phyloP scores from a whole-genome alignment of 2,888 invertebrate genomes.

The Drosophila fulvimacula region DNA sequence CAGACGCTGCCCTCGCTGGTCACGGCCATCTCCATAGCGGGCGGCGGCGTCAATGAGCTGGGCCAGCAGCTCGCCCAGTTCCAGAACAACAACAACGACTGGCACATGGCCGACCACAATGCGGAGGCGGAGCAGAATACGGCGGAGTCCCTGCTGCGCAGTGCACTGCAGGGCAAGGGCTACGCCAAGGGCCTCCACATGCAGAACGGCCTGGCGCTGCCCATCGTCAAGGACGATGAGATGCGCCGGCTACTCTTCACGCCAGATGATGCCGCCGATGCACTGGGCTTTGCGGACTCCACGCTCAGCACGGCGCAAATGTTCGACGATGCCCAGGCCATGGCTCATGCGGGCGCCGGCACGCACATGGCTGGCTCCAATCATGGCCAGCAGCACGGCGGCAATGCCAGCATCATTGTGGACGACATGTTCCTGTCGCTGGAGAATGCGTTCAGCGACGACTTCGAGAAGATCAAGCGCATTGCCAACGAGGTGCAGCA shows the following conservation, averaged over 20 bases:
- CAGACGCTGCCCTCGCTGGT: conserved; percentile 81
- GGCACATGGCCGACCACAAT: conserved; percentile 92
- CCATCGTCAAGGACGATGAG: conserved; percentile 87
- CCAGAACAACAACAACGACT: conserved; percentile 91
- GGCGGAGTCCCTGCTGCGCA: conserved; percentile 91
- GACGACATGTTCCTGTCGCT: conserved; percentile 85
- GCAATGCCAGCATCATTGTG: conserved; percentile 82
- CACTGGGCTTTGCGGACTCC: conserved; percentile 83
- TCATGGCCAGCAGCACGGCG: conserved; percentile 63
- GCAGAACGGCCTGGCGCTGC: conserved; percentile 83
- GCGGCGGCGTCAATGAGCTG: conserved; percentile 64
- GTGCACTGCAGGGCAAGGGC: conserved; percentile 93
- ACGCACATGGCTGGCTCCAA: conserved; percentile 37
- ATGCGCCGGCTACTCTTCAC: conserved; percentile 87
- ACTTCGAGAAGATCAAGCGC: conserved; percentile 93
- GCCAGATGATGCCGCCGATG: conserved; percentile 85
- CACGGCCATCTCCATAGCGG: conserved; percentile 77
- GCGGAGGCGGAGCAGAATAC: conserved; percentile 86
- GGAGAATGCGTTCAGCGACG: conserved; percentile 87
- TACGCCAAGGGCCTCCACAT: conserved; percentile 84
- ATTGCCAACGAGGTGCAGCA: conserved; percentile 93
- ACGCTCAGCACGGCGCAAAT: conserved; percentile 83
- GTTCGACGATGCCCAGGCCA: conserved; percentile 83
- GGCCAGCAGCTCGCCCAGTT: conserved; percentile 86
- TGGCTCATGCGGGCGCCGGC: conserved; percentile 49